Percentiles rank a stretch among this genome's conserved stretches.
phyloP scores from a whole-genome alignment of 2,797 vertebrate species.

The Cyprinella venusta region DNA sequence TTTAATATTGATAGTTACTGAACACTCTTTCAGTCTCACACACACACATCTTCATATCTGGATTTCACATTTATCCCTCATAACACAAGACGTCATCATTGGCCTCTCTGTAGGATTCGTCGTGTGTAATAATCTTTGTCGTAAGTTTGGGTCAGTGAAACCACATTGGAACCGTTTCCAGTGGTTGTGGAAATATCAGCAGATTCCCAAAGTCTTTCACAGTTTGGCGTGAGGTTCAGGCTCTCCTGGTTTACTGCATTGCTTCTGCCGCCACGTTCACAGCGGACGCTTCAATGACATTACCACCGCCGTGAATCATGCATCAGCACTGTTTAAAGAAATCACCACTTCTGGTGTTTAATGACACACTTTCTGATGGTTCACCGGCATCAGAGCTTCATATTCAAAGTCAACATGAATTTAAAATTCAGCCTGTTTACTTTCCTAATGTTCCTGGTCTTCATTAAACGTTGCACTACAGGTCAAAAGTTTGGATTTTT shows the following conservation, averaged over 20 bases:
- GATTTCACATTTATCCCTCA: constrained; percentile 24
- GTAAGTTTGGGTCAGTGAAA: constrained; percentile 5
- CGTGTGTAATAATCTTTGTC: background rate
- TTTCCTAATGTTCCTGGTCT: background rate
- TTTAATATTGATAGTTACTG: background rate
- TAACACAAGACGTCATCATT: background rate
- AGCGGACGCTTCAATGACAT: background rate
- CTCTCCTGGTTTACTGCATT: constrained; percentile 31
- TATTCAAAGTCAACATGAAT: constrained; percentile 16
- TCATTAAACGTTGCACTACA: background rate
- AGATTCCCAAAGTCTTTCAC: constrained; percentile 17
- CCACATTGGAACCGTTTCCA: background rate
- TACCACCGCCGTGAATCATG: background rate
- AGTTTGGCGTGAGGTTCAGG: constrained; percentile 13
- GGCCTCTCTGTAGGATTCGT: background rate
- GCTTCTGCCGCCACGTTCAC: background rate
- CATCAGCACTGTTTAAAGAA: background rate
- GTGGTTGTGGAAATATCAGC: constrained; percentile 35
- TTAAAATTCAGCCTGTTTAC: background rate
- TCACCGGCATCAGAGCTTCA: constrained; percentile 8
- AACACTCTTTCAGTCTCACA: background rate
- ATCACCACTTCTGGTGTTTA: constrained; percentile 4
- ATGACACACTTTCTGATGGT: background rate
- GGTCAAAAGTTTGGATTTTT: background rate
- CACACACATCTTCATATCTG: background rate